Conservation (phyloP, 2,888 invertebrate genomes). For the Heterodera filipjevi region DNA sequence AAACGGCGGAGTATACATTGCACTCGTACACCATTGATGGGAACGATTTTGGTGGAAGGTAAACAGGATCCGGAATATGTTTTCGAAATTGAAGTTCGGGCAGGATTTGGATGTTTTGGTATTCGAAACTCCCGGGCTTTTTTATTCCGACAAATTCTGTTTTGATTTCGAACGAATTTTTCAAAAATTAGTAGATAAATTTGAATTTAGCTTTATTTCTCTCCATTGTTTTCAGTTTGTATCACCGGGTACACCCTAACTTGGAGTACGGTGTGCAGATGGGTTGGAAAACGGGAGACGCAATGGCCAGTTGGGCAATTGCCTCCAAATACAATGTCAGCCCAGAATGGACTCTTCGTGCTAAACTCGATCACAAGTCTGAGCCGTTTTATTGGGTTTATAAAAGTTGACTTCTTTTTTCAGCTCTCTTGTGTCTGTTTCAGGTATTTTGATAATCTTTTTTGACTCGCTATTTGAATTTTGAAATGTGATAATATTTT, state of each 20-base stretch:
- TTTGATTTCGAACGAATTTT: too few species aligned
- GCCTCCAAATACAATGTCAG: conserved; percentile 61
- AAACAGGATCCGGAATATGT: not conserved
- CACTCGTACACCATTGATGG: conserved; percentile 73
- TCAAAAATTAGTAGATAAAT: not conserved
- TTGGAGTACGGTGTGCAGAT: conserved; percentile 61
- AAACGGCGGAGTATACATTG: conserved; percentile 85
- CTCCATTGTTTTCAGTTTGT: conserved; percentile 26
- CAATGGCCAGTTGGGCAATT: conserved; percentile 53
- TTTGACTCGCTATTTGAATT: too few species aligned
- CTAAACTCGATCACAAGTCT: conserved; percentile 61
- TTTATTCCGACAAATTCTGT: too few species aligned
- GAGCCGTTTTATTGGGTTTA: not conserved
- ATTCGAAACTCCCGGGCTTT: too few species aligned
- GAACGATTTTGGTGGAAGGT: conserved; percentile 40
- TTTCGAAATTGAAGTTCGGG: too few species aligned
- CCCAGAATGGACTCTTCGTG: conserved; percentile 58
- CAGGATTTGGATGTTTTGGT: too few species aligned
- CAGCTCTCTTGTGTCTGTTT: conserved; percentile 2
- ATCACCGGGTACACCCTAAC: conserved; percentile 57
- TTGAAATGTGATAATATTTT: not conserved
- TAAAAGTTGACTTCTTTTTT: too few species aligned
- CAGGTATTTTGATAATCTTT: not conserved
- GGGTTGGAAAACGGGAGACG: conserved; percentile 61
- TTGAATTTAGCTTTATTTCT: not conserved